Conservation (phyloP, 2,797 vertebrate species). For the Sebastes itinus region DNA sequence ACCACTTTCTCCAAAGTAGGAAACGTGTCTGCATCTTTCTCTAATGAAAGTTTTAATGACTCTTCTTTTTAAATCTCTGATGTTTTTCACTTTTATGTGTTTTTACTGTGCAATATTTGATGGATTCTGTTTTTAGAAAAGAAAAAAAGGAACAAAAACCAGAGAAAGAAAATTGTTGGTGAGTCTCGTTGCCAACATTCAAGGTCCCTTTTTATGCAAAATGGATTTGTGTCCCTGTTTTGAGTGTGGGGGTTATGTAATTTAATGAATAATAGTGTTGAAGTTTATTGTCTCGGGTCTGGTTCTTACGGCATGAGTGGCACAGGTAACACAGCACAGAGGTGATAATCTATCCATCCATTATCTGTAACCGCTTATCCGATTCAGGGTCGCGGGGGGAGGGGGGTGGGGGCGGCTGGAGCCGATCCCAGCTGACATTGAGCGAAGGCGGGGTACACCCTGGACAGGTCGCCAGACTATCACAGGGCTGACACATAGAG, state of each 20-base stretch:
- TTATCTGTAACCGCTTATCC: too few relatives aligned
- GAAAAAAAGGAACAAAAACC: constrained; percentile 1
- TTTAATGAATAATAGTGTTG: not conserved
- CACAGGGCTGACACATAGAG: too few relatives aligned
- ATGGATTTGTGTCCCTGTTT: constrained; percentile 3
- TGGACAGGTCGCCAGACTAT: too few relatives aligned
- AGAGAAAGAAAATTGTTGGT: constrained; percentile 17
- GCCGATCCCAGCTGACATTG: too few relatives aligned
- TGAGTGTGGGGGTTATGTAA: not conserved
- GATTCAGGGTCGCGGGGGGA: too few relatives aligned
- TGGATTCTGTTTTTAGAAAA: constrained; percentile 52
- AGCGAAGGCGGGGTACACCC: too few relatives aligned
- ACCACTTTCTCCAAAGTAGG: constrained; percentile 25
- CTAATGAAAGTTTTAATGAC: constrained; percentile 30
- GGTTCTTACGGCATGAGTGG: not conserved
- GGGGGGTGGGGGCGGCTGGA: too few relatives aligned
- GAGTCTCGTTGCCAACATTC: constrained; percentile 6
- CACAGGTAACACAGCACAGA: not conserved
- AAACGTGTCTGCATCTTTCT: constrained; percentile 29
- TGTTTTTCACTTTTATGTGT: constrained; percentile 50
- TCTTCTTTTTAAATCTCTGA: constrained; percentile 30
- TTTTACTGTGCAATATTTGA: constrained; percentile 77
- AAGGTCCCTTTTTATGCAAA: constrained; percentile 19
- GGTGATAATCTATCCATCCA: too few relatives aligned
- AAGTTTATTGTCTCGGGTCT: not conserved